These are phyloP conservation scores for Diphyllodes magnificus DNA, from an alignment of 2,113 vertebrate genomes.

Conservation along the genomic window DNA sequence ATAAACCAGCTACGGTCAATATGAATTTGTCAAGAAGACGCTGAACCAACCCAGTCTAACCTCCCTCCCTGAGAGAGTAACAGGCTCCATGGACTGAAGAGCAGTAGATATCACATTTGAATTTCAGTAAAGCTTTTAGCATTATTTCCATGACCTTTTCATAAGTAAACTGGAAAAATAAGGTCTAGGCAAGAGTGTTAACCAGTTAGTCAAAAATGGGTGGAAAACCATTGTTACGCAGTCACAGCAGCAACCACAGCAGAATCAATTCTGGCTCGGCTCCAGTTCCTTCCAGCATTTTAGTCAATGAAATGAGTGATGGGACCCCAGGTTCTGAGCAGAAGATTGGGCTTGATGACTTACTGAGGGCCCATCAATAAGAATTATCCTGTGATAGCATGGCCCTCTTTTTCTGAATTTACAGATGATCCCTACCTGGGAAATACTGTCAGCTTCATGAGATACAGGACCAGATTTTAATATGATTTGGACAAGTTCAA, in stretches of 20 bases:
- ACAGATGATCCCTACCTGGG: neutral
- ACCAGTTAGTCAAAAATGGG: neutral
- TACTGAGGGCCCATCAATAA: neutral
- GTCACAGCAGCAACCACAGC: neutral
- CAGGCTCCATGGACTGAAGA: neutral
- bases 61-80: neutral
- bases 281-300: neutral
- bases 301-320: neutral
- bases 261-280: neutral
- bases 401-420: neutral
- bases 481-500: neutral
- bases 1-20: accelerated
- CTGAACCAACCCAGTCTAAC: neutral
- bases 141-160: neutral
- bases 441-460: neutral
- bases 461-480: neutral
- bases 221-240: neutral
- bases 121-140: neutral
- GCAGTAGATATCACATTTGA: neutral
- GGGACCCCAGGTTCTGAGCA: neutral
- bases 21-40: neutral
- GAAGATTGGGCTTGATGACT: neutral
- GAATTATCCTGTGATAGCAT: neutral
- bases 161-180: neutral
- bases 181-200: neutral